phyloP scores from a whole-genome alignment of 1,140 invertebrate genomes.

The Steinernema khuongi region DNA sequence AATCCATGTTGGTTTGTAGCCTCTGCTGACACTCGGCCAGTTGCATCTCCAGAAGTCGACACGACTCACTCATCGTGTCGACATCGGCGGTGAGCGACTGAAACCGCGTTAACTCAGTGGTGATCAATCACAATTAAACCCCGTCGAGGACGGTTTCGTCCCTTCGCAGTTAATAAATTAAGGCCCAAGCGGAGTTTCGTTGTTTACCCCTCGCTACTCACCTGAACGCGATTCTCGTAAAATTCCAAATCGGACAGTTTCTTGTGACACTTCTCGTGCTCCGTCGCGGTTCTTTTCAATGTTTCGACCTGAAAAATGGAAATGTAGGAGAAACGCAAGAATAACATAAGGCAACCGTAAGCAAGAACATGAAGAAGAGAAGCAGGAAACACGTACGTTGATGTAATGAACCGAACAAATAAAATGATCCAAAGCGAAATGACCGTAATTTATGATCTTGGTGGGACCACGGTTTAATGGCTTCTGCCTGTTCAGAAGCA shows the following conservation, averaged over 20 bases:
- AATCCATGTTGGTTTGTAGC: not conserved
- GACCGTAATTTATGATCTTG: no score
- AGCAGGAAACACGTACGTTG: no score
- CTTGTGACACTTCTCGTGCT: constrained; percentile 12
- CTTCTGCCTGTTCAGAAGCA: no score
- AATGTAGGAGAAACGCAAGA: not conserved
- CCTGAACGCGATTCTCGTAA: constrained; percentile 5
- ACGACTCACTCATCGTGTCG: constrained; percentile 7
- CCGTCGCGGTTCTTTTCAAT: not conserved
- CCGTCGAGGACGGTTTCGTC: not conserved
- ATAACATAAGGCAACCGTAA: not conserved
- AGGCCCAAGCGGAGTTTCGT: not conserved
- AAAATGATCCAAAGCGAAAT: no score
- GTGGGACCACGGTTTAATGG: no score
- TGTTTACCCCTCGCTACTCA: constrained; percentile 3
- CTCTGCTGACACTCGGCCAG: constrained; percentile 1
- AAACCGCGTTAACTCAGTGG: not conserved
- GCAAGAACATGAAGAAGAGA: no score
- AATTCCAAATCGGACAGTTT: not conserved
- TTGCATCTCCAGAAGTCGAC: not conserved
- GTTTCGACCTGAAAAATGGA: not conserved
- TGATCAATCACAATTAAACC: constrained; percentile 12
- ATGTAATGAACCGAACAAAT: no score
- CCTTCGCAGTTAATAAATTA: constrained; percentile 9
- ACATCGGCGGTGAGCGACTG: constrained; percentile 8